Conservation (phyloP, 2,113 vertebrate species). For the Anas platyrhynchos region DNA sequence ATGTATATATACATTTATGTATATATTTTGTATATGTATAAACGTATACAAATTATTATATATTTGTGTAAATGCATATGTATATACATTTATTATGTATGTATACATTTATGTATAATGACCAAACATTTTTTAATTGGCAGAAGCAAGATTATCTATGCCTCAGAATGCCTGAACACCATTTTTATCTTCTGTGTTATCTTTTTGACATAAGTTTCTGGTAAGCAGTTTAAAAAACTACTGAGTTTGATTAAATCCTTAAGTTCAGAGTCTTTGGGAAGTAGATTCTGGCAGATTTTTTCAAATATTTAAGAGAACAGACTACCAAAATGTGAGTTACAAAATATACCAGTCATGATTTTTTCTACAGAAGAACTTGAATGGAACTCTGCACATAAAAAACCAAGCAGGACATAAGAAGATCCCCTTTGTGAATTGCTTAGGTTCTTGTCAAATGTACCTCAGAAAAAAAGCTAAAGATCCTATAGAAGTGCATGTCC, state of each 20-base stretch:
- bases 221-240: neutral
- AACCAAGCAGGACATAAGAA: neutral
- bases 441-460: neutral
- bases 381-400: neutral
- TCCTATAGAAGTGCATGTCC: neutral
- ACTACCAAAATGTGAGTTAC: neutral
- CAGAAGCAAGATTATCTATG: neutral
- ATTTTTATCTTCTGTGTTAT: neutral
- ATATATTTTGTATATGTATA: too few species aligned
- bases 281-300: neutral
- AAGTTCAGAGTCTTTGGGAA: neutral
- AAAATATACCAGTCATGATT: neutral
- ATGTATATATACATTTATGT: too few species aligned
- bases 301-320: neutral
- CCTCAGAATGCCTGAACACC: neutral
- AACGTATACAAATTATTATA: too few species aligned
- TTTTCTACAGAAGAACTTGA: neutral
- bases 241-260: neutral
- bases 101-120: neutral
- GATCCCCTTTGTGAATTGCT: neutral
- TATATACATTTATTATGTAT: too few species aligned
- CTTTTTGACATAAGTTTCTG: neutral
- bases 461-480: neutral
- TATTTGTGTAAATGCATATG: too few species aligned
- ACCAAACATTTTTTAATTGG: neutral